Percentiles rank a stretch among this genome's conserved stretches.
Evolutionary conservation across 2,888 invertebrate genomes (phyloP).

Genomic region (Sarcophaga carnaria): DNA sequence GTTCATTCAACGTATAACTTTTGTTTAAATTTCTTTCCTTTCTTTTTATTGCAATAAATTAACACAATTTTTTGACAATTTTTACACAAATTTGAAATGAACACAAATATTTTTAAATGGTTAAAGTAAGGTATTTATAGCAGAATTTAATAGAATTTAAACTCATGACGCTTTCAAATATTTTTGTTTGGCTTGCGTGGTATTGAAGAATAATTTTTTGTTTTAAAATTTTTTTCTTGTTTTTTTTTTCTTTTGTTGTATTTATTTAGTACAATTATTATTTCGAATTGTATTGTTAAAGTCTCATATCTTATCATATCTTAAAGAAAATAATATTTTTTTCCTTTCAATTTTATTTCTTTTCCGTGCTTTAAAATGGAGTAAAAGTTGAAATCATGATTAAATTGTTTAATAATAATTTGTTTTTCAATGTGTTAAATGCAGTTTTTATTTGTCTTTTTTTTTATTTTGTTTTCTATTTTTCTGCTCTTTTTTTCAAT

Average conservation of each 20-base stretch:
- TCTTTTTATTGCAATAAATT: too few relatives aligned
- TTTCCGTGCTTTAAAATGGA: not conserved
- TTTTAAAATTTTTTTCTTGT: not conserved
- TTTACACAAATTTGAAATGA: too few relatives aligned
- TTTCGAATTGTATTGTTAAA: not conserved
- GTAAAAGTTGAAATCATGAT: conserved; percentile 17
- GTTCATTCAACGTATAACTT: too few relatives aligned
- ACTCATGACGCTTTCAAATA: conserved; percentile 26
- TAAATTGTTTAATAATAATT: conserved; percentile 25
- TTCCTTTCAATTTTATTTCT: too few relatives aligned
- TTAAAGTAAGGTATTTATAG: too few relatives aligned
- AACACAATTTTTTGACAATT: too few relatives aligned
- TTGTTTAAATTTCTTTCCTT: too few relatives aligned
- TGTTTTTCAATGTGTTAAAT: conserved; percentile 24
- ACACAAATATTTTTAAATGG: too few relatives aligned
- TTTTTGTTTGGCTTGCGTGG: not conserved
- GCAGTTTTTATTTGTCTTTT: conserved; percentile 29
- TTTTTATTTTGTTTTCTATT: not conserved
- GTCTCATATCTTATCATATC: conserved; percentile 43
- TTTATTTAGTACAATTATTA: conserved; percentile 12
- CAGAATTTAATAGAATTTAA: not conserved
- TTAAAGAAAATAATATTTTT: not conserved
- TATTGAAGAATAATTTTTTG: not conserved
- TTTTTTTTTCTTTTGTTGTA: conserved; percentile 2
- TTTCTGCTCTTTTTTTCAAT: not conserved